Conservation (phyloP, 2,797 vertebrate species). For the Coluber constrictor region DNA sequence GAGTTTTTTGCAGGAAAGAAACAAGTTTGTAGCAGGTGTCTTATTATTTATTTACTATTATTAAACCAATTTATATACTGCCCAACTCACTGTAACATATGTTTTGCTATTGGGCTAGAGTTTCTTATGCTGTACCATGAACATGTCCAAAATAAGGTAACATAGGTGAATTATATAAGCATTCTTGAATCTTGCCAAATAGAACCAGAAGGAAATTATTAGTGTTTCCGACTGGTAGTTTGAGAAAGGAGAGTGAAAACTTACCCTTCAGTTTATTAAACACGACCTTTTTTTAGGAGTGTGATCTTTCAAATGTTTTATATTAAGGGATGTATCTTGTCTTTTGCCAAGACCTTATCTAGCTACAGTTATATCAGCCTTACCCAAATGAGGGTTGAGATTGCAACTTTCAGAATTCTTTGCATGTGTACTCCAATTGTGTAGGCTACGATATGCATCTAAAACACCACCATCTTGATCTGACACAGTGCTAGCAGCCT, state of each 20-base stretch:
- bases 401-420: not conserved
- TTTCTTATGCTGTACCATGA: not conserved
- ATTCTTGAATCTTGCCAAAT: not conserved
- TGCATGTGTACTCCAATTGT: not conserved
- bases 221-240: not conserved
- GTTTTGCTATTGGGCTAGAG: not conserved
- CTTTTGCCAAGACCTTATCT: not conserved
- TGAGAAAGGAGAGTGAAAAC: not conserved
- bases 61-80: not conserved
- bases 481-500: not conserved
- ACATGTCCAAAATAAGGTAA: not conserved
- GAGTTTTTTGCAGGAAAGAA: constrained; percentile 5
- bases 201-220: not conserved
- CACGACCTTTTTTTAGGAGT: not conserved
- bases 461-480: not conserved
- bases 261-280: not conserved
- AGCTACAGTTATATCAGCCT: not conserved
- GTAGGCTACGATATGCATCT: not conserved
- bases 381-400: not conserved
- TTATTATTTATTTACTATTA: not conserved
- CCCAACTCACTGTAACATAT: not conserved
- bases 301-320: not conserved
- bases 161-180: not conserved
- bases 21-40: not conserved
- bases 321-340: not conserved